Base-by-base conservation (phyloP, 2,113 vertebrate species). In the Pteruthius melanotis region DNA sequence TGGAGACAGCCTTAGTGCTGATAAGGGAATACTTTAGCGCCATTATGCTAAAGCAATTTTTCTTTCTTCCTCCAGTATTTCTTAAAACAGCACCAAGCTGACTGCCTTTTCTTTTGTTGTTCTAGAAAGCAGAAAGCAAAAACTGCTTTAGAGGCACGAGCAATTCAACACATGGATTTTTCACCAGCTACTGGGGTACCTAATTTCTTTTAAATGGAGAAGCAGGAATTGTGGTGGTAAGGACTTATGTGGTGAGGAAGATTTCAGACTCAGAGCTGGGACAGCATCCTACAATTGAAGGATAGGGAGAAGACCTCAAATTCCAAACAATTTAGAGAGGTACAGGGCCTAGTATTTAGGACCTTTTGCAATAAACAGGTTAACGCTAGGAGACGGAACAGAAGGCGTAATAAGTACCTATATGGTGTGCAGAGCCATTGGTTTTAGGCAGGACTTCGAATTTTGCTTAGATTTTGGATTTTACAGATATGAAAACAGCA, bases 81-180 rank as follows among this genome's bases (percentile, higher is more conserved):
- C 59, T 59, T 56, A 50, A 30, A 24, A 33, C 6, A 77, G 17
- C 40, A 37, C 9, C 40, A 56, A 44, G 66, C 61, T 49, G 44
- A 45, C 59, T 76, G 57, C 7, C 15, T 63, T 33, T 40, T 15
- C 42, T 87, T 66, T 20, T 56, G 8, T 64, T 75, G 14, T 54
- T 77, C 57, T 72, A 53, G 68, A 89, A 92, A 83, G 23, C 47
- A 66, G 52, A 83, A 79, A 65, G 33, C 35, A 76, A 83, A 75
- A 76, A 18, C 13, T 80, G 19, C n/a, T 33, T 20, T 37, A 17
- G 63, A 63, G n/a, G 30, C 40, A 76, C 4, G 1, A 60, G 27
- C 47, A 54, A 10, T 49, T 79, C 52, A 50, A 24, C 21, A 15
- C 8, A 2, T 8, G 53, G 27, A 24, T 71, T 92, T 88, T 85